Base-by-base conservation (phyloP, 2,888 invertebrate species). In the Merodon equestris region DNA sequence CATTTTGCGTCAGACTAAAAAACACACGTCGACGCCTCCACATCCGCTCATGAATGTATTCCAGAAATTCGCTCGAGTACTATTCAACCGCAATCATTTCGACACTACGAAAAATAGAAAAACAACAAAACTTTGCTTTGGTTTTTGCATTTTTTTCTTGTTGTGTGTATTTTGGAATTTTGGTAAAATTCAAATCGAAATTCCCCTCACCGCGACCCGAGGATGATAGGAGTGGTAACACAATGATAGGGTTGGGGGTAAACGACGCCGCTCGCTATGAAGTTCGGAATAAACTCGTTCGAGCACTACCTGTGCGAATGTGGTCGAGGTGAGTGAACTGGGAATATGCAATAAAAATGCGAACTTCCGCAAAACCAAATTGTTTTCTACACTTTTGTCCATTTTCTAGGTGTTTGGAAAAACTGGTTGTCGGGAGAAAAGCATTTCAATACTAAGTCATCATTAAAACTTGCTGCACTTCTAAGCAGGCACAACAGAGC, bases 61-160 rank as follows among this genome's bases (percentile, higher is more conserved):
- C 27, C 2, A 27, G 7, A 48, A 50, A 60, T 64, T 57, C 38
- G 60, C 50, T 56, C 4, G 38, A 67, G 47, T 51, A 72, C 61
- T 60, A 67, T 47, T 56, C 61, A 72, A 72, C 76, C 76, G 51
- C 76, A 77, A 77, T 77, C 72, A 77, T 72, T 57, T 66, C 47
- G 67, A 77, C 72, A 72, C 76, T 66, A 72, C 67, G 61, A 72
- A 77, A 68, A 61, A 57, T 47, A 38, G 3, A 38, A 17, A 42
- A 17, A 42, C 38, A 54, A 58, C 44, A 72, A 76, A 72, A 50
- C 61, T 67, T 77, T 50, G 18, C 66, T 51, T 63, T 47, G 19
- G 13, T 9, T 18, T 67, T 47, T 45, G 19, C 15, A 54, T 13
- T 36, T 14, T 38, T 70, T 63, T 57, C 47, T 54, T 50, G 57